Evolutionary conservation across 1,140 invertebrate genomes (phyloP).

Genomic region (Diprion similis): DNA sequence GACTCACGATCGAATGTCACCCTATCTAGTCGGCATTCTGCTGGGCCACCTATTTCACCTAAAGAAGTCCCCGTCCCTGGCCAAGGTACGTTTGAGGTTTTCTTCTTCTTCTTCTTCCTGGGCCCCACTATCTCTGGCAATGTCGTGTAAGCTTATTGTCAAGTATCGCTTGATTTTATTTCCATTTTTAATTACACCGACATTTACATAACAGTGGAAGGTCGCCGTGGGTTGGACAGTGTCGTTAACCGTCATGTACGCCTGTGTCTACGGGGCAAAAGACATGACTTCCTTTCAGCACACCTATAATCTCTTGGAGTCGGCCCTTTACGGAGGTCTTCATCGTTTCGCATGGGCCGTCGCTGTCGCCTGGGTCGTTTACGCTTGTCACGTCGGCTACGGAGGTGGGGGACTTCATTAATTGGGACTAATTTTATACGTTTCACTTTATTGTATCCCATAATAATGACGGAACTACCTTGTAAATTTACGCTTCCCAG

Average conservation of each 20-base stretch:
- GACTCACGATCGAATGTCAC: slow-evolving; percentile 26
- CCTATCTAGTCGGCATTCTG: slow-evolving; percentile 27
- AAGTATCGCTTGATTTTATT: not conserved
- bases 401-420: slow-evolving; percentile 41
- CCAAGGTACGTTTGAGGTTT: not conserved
- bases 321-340: slow-evolving; percentile 54
- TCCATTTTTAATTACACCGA: not conserved
- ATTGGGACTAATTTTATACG: not conserved
- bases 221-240: slow-evolving; percentile 11
- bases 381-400: slow-evolving; percentile 60
- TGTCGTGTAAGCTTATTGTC: not conserved
- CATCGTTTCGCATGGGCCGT: slow-evolving; percentile 55
- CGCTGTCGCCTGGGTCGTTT: slow-evolving; percentile 59
- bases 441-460: not conserved
- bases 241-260: slow-evolving; percentile 21
- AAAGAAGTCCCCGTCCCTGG: not conserved
- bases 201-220: slow-evolving; percentile 5
- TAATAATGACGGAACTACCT: not conserved
- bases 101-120: not conserved
- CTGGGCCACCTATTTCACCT: slow-evolving; percentile 20
- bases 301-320: slow-evolving; percentile 23
- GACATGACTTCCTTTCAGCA: slow-evolving; percentile 23
- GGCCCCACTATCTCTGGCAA: not conserved
- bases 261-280: slow-evolving; percentile 25
- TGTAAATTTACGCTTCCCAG: slow-evolving; percentile 6